Percentiles rank a stretch among this genome's conserved stretches.
phyloP scores from a whole-genome alignment of 2,113 vertebrate species.

The Hiodon alosoides region DNA sequence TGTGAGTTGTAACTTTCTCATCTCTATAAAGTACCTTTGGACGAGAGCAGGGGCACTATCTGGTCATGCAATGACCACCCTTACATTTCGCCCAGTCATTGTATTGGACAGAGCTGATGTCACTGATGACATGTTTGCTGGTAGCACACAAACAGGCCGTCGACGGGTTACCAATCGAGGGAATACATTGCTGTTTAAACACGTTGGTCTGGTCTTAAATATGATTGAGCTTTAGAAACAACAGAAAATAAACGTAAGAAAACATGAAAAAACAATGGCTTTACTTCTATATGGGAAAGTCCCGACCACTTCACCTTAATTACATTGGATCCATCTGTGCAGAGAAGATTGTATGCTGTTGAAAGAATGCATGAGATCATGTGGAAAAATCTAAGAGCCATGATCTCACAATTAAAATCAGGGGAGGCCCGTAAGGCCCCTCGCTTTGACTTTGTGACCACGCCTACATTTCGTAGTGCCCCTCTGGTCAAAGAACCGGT shows the following conservation, averaged over 20 bases:
- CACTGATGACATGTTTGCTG: neutral
- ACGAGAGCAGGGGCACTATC: neutral
- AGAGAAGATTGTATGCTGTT: slow-evolving; percentile 22
- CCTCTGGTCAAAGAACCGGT: neutral
- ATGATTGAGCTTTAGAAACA: too few species aligned
- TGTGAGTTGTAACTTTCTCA: neutral
- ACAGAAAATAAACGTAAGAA: neutral
- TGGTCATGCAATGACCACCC: neutral
- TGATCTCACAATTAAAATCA: slow-evolving; percentile 19
- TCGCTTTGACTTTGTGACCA: slow-evolving; percentile 13
- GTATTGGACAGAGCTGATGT: neutral
- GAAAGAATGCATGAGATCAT: slow-evolving; percentile 35
- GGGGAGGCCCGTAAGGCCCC: neutral
- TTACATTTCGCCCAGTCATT: neutral
- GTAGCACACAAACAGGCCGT: neutral
- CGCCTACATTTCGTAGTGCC: neutral
- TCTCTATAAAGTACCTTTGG: neutral
- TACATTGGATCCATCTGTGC: slow-evolving; percentile 16
- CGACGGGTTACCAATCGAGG: neutral
- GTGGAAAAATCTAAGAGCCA: slow-evolving; percentile 15
- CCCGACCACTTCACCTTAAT: neutral
- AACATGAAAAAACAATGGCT: slow-evolving; percentile 25
- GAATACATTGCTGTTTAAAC: too few species aligned
- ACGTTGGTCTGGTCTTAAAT: too few species aligned
- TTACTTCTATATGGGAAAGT: slow-evolving; percentile 12